These are phyloP conservation scores for Prunella fulvescens DNA, from an alignment of 2,113 vertebrate species.

Conservation along the genomic window DNA sequence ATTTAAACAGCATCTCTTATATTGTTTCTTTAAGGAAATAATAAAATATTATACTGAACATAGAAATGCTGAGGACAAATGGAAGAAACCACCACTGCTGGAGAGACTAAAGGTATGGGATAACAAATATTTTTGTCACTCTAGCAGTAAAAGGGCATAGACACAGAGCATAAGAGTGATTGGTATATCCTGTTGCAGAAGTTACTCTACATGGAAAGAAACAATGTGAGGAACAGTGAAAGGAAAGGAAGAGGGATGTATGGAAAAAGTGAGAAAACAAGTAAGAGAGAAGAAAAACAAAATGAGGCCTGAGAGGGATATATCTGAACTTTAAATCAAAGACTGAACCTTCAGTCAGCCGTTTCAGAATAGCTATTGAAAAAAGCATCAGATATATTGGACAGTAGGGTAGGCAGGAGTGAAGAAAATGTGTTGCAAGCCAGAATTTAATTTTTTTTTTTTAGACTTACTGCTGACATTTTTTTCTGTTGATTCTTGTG, in stretches of 20 bases:
- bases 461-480: not conserved
- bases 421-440: not conserved
- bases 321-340: not conserved
- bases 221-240: not conserved
- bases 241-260: not conserved
- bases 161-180: not conserved
- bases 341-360: not conserved
- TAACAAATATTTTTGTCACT: not conserved
- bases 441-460: not conserved
- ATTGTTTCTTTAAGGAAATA: conserved; percentile 78
- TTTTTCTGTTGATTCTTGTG: not conserved
- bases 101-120: conserved; percentile 85
- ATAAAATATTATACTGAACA: conserved; percentile 75
- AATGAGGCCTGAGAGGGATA: not conserved
- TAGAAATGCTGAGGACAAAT: conserved; percentile 74
- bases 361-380: not conserved
- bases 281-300: not conserved
- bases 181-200: not conserved
- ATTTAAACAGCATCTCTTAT: not conserved
- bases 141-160: not conserved
- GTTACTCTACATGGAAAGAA: not conserved
- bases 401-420: not conserved
- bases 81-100: conserved; percentile 82
- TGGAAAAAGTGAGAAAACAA: not conserved
- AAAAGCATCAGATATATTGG: not conserved